These are phyloP conservation scores for Urophycis tenuis DNA, from an alignment of 2,797 vertebrate species.

Conservation along the genomic window DNA sequence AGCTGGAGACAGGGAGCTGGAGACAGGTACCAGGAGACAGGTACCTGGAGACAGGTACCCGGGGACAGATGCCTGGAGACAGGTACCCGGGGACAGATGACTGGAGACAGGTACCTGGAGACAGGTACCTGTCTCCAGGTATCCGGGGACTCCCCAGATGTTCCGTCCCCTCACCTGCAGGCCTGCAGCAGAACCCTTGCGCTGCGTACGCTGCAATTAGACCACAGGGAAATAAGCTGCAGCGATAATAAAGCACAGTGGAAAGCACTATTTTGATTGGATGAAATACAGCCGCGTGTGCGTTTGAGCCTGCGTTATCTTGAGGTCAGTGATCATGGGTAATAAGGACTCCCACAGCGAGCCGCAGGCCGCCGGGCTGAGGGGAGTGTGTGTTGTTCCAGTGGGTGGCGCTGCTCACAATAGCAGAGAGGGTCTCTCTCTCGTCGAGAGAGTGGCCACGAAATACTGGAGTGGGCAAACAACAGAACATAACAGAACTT, in stretches of 20 bases:
- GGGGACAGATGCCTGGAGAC: no score
- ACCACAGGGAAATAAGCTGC: slow-evolving; percentile 66
- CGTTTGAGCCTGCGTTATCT: background rate
- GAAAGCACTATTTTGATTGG: slow-evolving; percentile 47
- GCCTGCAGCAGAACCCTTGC: slow-evolving; percentile 65
- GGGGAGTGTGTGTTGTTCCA: slow-evolving; percentile 38
- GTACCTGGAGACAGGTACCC: no score
- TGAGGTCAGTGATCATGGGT: background rate
- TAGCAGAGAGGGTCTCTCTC: slow-evolving; percentile 21
- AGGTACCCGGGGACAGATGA: no score
- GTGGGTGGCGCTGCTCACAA: slow-evolving; percentile 61
- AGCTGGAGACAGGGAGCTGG: no score
- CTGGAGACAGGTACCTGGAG: no score
- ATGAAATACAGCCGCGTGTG: slow-evolving; percentile 41
- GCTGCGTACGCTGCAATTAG: slow-evolving; percentile 67
- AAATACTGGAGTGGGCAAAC: slow-evolving; percentile 5
- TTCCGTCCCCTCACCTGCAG: slow-evolving; percentile 71
- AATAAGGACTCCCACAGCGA: background rate
- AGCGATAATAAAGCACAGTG: slow-evolving; percentile 59
- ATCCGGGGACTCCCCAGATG: slow-evolving; percentile 58
- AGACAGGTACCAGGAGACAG: background rate
- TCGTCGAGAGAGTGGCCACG: slow-evolving; percentile 27
- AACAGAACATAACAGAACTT: slow-evolving; percentile 49
- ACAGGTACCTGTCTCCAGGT: slow-evolving; percentile 45
- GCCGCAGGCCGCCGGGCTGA: background rate